A percentile compares a stretch with the other conserved stretches of the same genome.
phyloP scores from a whole-genome alignment of 2,888 invertebrate species.

The Pedicia rivosa region DNA sequence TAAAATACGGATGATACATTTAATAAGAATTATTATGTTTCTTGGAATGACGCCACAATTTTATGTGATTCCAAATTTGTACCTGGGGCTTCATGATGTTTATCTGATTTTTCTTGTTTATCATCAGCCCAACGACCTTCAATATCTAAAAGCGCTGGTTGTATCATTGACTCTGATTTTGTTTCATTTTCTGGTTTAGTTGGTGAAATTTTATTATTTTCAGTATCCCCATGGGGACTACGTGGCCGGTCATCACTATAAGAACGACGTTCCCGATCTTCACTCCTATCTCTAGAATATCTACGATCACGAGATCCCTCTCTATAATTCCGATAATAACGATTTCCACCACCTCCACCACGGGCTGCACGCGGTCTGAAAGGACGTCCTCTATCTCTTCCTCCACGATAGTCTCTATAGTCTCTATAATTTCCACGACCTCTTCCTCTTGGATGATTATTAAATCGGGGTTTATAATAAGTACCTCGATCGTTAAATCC shows the following conservation, averaged over 20 bases:
- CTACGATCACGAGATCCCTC: constrained; percentile 37
- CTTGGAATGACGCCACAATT: no score
- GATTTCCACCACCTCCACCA: constrained; percentile 17
- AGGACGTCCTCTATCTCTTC: constrained; percentile 3
- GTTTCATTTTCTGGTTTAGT: background rate
- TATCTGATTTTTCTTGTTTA: constrained; percentile 34
- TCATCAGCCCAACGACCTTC: constrained; percentile 35
- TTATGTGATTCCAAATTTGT: no score
- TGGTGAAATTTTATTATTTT: background rate
- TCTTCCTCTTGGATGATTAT: constrained; percentile 36
- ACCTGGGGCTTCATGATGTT: constrained; percentile 33
- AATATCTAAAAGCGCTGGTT: constrained; percentile 16
- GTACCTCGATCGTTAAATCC: constrained; percentile 17
- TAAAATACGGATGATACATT: no score
- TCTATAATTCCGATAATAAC: constrained; percentile 24
- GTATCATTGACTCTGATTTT: background rate
- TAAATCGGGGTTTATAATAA: constrained; percentile 59
- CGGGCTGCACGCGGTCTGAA: constrained; percentile 8
- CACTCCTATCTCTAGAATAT: constrained; percentile 33
- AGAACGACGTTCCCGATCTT: constrained; percentile 20
- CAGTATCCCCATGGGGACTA: background rate
- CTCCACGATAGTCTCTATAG: constrained; percentile 7
- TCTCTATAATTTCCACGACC: constrained; percentile 21
- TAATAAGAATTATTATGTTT: no score
- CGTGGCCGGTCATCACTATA: background rate